Evolutionary conservation across 2,888 invertebrate species (phyloP), one percentile per base, ranked within the genome.

Genomic region (Penaeus monodon): DNA sequence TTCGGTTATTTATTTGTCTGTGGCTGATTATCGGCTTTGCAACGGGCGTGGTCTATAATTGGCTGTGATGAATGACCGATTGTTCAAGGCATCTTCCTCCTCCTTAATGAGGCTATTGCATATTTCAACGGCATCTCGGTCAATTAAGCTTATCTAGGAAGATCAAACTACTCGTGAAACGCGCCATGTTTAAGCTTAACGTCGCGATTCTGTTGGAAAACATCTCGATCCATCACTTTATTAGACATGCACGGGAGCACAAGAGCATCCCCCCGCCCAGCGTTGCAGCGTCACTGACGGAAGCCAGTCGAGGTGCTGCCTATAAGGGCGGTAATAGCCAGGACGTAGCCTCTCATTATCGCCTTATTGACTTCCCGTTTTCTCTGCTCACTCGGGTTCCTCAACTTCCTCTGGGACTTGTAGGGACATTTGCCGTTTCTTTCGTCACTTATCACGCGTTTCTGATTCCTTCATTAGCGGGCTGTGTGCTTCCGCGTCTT

Each of bases 361-460:
- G 70, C 83, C 83, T 84, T 84, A 84, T 82, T 74, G 73, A 74
- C 82, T 74, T 74, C 74, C 74, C 82, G 70, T 63, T 82, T 74
- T 82, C 63, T 82, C 68, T 82, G 22, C 27, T 73, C 82, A 33
- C 74, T 74, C 74, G 38, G 33, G 80, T 38, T 80, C 66, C 81
- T 65, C 38, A 24, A 81, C 68, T 68, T 66, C 66, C 66, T 20
- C 27, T 38, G 70, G 29, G 27, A 70, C 17, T 70, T 27, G 33
- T 70, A 70, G 70, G 70, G 70, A 27, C 33, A 70, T 70, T 70
- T 57, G 57, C 24, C 33, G 27, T 70, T 70, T 33, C 29, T 70
- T 70, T 33, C 70, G 33, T 70, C 70, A 29, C 70, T 70, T 27
- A 14, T 33, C 33, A 12, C 29, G 70, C 70, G 70, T 33, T 70